Base-by-base conservation (phyloP, 2,888 invertebrate species). In the Cynaeus angustus region DNA sequence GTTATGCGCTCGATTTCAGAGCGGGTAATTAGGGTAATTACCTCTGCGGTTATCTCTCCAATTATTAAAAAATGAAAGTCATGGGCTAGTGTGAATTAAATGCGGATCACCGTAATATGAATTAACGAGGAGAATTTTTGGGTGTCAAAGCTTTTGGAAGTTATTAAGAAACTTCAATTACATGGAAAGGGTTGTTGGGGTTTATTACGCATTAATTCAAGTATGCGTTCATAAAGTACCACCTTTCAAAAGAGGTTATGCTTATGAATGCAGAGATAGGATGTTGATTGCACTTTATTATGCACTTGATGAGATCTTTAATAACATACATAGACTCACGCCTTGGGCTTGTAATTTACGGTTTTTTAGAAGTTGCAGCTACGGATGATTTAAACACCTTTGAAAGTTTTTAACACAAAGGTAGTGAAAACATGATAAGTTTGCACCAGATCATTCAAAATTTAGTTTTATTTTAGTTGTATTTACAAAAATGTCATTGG, bases 1-100 rank as follows among this genome's bases (percentile, higher is more conserved):
- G 55, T 66, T 66, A 56, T 30, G 46, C 21, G 55, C 65, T 55
- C 55, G 55, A 65, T 65, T 65, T 55, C 45, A 55, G 65, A 33
- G 16, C 33, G 12, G 16, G 52, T 52, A 64, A 64, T 64, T 64
- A 21, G 52, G 12, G 52, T 52, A 50, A 45, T 53, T 62, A 50
- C 50, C 37, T 37, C 30, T 6, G 48, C 10, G 21, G 33, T 56
- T 66, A 58, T 45, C 65, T 43, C 43, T 13, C 45, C 55, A 30
- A 26, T 55, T 65, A 52, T 52, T 64, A 52, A 64, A 64, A 56
- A 64, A 64, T 43, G 64, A 64, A 64, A 64, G 64, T 64, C 52
- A 28, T 13, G 45, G 45, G n/a, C 43, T 58, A 28, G 43, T 26
- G 55, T 14, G 12, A 56, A 56, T 56, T 56, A 56, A 56, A 28